A percentile compares a stretch with the other conserved stretches of the same genome.
These are phyloP conservation scores for Drosophila ananassae DNA, from an alignment of 1,140 invertebrate species.

Conservation along the genomic window DNA sequence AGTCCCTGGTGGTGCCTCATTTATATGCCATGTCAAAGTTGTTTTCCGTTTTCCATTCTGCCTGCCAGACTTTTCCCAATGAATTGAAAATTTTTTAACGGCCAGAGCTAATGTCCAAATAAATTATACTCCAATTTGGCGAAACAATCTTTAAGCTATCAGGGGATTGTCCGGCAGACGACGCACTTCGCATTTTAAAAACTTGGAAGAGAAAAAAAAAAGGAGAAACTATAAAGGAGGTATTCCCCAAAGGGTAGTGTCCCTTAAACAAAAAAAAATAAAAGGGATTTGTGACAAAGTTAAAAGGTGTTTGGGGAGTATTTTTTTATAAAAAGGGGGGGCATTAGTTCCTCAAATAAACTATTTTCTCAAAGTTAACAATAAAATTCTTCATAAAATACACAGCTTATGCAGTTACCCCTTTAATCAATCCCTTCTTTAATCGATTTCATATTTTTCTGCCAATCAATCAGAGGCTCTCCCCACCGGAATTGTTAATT, in stretches of 20 bases:
- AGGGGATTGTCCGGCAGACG: constrained; percentile 26
- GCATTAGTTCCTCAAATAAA: too few relatives aligned
- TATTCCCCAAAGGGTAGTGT: constrained; percentile 10
- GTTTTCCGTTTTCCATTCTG: constrained; percentile 2
- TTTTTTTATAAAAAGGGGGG: too few relatives aligned
- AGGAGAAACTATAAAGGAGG: background rate
- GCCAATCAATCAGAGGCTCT: constrained; percentile 21
- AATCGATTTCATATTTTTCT: constrained; percentile 8
- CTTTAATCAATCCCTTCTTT: background rate
- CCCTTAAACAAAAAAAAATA: background rate
- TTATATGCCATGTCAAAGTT: constrained; percentile 44
- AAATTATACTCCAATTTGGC: constrained; percentile 43
- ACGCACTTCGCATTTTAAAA: constrained; percentile 39
- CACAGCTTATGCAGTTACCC: too few relatives aligned
- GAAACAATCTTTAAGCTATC: constrained; percentile 47
- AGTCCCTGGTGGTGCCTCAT: constrained; percentile 23
- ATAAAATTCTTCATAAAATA: too few relatives aligned
- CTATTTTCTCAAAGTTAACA: too few relatives aligned
- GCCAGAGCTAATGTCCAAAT: constrained; percentile 44
- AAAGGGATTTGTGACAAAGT: background rate
- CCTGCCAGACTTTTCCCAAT: constrained; percentile 6
- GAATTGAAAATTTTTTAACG: constrained; percentile 37
- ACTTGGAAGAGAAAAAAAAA: background rate
- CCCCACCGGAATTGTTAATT: constrained; percentile 25
- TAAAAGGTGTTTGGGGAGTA: constrained; percentile 10